phyloP scores from a whole-genome alignment of 2,888 invertebrate species.

The Torymus tubicola region DNA sequence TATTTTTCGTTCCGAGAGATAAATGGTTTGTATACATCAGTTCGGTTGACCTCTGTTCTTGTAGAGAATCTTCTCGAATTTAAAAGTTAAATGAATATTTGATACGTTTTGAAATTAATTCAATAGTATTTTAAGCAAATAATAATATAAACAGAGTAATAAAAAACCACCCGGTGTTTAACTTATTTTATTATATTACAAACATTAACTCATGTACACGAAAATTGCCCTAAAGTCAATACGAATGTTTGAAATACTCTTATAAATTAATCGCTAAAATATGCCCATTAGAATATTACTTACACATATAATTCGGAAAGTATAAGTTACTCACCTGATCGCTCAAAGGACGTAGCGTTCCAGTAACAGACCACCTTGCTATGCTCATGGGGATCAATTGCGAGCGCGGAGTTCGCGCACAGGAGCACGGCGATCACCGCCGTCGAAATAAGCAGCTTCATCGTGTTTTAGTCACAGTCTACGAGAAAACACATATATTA shows the following conservation, averaged over 20 bases:
- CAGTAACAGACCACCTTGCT: slow-evolving; percentile 85
- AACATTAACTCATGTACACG: too few relatives aligned
- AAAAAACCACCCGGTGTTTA: too few relatives aligned
- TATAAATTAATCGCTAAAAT: too few relatives aligned
- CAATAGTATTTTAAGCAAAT: too few relatives aligned
- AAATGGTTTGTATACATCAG: slow-evolving; percentile 1
- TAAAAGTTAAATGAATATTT: too few relatives aligned
- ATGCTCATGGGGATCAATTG: slow-evolving; percentile 75
- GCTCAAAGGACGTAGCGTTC: slow-evolving; percentile 83
- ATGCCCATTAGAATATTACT: not conserved
- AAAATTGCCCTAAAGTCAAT: too few relatives aligned
- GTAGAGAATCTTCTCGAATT: too few relatives aligned
- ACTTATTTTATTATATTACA: too few relatives aligned
- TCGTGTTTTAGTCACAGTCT: slow-evolving; percentile 54
- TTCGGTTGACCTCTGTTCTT: too few relatives aligned
- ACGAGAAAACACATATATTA: slow-evolving; percentile 22
- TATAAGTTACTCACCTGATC: slow-evolving; percentile 80
- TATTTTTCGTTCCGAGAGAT: not conserved
- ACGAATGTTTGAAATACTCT: too few relatives aligned
- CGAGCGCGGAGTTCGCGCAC: slow-evolving; percentile 65
- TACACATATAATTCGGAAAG: not conserved
- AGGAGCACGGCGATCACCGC: slow-evolving; percentile 67
- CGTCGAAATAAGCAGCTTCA: slow-evolving; percentile 66
- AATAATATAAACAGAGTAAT: too few relatives aligned
- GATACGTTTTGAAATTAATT: too few relatives aligned